Conservation (phyloP, 2,113 vertebrate species). For the Eulemur rufifrons region DNA sequence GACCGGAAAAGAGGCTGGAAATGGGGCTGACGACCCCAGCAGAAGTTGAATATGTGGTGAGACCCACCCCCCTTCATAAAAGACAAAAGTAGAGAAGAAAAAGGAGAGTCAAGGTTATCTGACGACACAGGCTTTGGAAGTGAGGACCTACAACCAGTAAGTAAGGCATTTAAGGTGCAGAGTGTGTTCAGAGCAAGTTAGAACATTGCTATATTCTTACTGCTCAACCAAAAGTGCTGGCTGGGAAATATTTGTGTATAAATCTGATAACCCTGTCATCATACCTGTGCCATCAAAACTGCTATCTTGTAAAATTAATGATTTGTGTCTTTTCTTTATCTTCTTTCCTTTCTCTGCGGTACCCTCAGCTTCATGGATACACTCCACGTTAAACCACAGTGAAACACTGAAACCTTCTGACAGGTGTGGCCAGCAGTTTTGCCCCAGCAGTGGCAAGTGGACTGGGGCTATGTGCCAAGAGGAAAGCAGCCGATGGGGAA, state of each 20-base stretch:
- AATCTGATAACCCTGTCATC: neutral
- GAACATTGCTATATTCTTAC: neutral
- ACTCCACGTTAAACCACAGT: constrained; percentile 90
- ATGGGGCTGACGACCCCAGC: neutral
- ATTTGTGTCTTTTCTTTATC: constrained; percentile 79
- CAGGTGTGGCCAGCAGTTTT: constrained; percentile 99
- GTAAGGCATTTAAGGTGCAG: neutral
- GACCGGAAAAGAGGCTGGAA: neutral
- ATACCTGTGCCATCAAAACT: constrained; percentile 85
- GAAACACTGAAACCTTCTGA: constrained; percentile 96
- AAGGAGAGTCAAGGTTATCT: neutral
- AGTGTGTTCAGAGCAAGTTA: neutral
- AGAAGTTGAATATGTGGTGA: neutral
- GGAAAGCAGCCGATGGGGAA: constrained; percentile 87
- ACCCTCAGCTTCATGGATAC: constrained; percentile 72
- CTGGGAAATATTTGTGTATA: neutral
- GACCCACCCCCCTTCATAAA: accelerated
- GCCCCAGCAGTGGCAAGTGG: constrained; percentile 94
- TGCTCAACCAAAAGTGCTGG: neutral
- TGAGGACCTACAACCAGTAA: neutral
- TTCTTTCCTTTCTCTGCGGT: constrained; percentile 83
- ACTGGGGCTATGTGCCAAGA: constrained; percentile 95
- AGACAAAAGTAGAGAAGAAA: neutral
- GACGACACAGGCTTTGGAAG: neutral
- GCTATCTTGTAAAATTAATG: constrained; percentile 69